Evolutionary conservation across 2,113 vertebrate genomes (phyloP), one percentile per base, ranked within the genome.

Genomic region (Sakesphorus luctuosus): DNA sequence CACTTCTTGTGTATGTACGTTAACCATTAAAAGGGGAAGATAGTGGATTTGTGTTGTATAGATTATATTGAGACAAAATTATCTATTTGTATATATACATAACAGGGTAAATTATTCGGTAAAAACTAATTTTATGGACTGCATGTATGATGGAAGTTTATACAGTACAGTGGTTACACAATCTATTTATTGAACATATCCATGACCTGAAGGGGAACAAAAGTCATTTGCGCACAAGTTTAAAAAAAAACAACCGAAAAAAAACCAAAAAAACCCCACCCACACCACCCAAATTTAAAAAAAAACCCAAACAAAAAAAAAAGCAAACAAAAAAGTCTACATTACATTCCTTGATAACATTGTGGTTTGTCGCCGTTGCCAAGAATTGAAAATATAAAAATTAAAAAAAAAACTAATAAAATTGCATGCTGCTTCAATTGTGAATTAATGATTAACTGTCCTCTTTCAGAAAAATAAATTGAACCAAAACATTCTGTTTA

Each of bases 51-150:
- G 94, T 99, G 98, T 96, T 98, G 98, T 99, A 99, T 99, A 99
- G 99, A 99, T 99, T 99, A 99, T 99, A 99, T 99, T 98, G 99
- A 99, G 98, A 99, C 98, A 99, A 99, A 99, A 99, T 99, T 99
- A 99, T 99, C 99, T 99, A 99, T 99, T 99, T 99, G 99, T 99
- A 99, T 99, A 99, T 99, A 99, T 99, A 99, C 99, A 99, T 99
- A 99, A 99, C 99, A 99, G 99, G 99, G 99, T 99, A 99, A 99
- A 99, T 99, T 99, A 99, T 99, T 99, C 99, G 97, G 99, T 99
- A 98, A 99, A 99, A 98, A 98, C 99, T 99, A 98, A 99, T 99
- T 99, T 99, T 99, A 99, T 99, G 99, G 99, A 99, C 99, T 99
- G 99, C 99, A 99, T 99, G 99, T 99, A 99, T 98, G 98, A 99